Evolutionary conservation across 2,113 vertebrate genomes (phyloP).

Genomic region (Mus spicilegus): DNA sequence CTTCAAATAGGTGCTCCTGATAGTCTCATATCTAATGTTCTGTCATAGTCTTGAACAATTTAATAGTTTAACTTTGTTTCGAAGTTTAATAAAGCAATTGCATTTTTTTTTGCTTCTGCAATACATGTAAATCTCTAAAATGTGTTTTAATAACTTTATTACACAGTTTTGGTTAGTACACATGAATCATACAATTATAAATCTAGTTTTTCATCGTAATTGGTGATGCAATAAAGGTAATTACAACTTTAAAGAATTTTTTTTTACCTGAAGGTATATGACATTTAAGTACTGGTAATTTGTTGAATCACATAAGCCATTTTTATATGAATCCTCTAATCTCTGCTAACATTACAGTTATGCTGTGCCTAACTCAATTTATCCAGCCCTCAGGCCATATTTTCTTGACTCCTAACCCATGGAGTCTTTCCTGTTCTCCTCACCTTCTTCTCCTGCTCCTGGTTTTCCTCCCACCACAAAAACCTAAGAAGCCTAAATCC

Average conservation of each 20-base stretch:
- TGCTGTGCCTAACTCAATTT: too few relatives aligned
- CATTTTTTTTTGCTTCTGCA: not conserved
- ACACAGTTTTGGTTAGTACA: constrained; percentile 4
- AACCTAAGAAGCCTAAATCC: too few relatives aligned
- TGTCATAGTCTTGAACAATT: not conserved
- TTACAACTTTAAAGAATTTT: not conserved
- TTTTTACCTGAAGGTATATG: not conserved
- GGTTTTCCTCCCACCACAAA: too few relatives aligned
- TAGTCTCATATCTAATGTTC: not conserved
- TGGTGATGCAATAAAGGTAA: constrained; percentile 1
- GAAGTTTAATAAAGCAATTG: not conserved
- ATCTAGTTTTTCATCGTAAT: not conserved
- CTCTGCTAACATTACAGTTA: not conserved
- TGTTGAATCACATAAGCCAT: not conserved
- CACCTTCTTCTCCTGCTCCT: too few relatives aligned
- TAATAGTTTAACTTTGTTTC: not conserved
- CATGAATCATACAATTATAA: constrained; percentile 14
- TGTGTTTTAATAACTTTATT: not conserved
- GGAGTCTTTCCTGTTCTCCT: too few relatives aligned
- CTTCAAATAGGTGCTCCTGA: not conserved
- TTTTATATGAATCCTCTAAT: constrained; percentile 33
- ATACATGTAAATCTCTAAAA: constrained; percentile 2
- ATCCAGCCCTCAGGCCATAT: too few relatives aligned
- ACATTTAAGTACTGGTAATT: not conserved
- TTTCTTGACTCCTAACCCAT: too few relatives aligned